Conservation (phyloP, 2,797 vertebrate species). For the Pangasius mekongensis region DNA sequence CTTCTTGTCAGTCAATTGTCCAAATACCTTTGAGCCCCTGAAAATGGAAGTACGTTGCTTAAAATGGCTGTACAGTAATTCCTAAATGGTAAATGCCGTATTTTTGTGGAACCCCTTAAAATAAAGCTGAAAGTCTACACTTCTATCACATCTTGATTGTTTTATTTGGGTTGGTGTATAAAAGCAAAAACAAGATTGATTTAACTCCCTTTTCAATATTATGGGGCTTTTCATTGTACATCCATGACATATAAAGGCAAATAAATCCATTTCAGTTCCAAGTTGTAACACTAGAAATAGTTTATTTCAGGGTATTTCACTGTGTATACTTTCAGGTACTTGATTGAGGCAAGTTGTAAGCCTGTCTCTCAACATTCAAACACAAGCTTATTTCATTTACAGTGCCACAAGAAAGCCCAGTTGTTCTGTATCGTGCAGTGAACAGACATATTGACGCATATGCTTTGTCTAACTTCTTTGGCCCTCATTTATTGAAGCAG, state of each 20-base stretch:
- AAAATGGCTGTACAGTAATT: no score
- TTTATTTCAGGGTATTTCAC: background rate
- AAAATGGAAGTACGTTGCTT: no score
- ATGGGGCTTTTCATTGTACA: background rate
- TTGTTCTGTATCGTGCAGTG: background rate
- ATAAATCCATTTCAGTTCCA: background rate
- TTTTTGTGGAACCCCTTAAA: no score
- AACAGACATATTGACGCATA: slow-evolving; percentile 1
- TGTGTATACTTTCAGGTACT: background rate
- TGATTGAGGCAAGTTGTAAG: background rate
- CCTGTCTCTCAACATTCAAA: background rate
- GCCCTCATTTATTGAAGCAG: background rate
- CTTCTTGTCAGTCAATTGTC: no score
- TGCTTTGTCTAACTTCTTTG: background rate
- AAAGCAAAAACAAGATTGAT: background rate
- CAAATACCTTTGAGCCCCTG: no score
- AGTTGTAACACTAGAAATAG: background rate
- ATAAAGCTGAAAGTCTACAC: no score
- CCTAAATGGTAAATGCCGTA: no score
- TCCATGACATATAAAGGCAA: background rate
- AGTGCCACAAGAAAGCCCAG: background rate
- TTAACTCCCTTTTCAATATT: background rate
- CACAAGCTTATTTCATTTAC: slow-evolving; percentile 6
- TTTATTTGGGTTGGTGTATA: no score
- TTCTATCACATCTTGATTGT: no score